A percentile compares a stretch with the other conserved stretches of the same genome.
phyloP scores from a whole-genome alignment of 2,888 invertebrate genomes.

The Machimus rusticus region DNA sequence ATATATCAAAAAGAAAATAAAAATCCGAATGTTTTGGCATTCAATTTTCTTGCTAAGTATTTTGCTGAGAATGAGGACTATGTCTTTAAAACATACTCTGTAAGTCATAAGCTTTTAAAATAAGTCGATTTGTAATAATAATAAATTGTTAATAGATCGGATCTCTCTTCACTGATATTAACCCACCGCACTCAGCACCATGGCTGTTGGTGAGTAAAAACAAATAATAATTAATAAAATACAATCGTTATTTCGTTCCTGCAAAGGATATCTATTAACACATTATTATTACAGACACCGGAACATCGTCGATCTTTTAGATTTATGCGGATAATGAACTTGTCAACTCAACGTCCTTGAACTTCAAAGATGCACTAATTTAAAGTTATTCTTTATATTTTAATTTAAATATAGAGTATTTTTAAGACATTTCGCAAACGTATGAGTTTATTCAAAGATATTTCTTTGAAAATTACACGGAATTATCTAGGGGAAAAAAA shows the following conservation, averaged over 20 bases:
- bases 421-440: neutral
- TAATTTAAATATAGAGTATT: neutral
- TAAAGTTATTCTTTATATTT: neutral
- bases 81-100: neutral
- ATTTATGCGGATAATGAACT: slow-evolving; percentile 2
- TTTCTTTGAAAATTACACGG: neutral
- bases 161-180: neutral
- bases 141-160: neutral
- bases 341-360: neutral
- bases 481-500: neutral
- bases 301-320: neutral
- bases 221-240: neutral
- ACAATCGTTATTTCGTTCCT: neutral
- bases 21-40: neutral
- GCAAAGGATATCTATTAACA: neutral
- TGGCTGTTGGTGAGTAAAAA: slow-evolving; percentile 11
- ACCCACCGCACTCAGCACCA: neutral
- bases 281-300: neutral
- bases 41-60: neutral
- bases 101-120: neutral
- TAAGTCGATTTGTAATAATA: neutral
- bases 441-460: neutral
- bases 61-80: neutral
- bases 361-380: neutral
- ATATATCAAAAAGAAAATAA: neutral